Percentiles rank a stretch among this genome's conserved stretches.
Evolutionary conservation across 2,888 invertebrate genomes (phyloP).

Genomic region (Eupithecia subumbrata): DNA sequence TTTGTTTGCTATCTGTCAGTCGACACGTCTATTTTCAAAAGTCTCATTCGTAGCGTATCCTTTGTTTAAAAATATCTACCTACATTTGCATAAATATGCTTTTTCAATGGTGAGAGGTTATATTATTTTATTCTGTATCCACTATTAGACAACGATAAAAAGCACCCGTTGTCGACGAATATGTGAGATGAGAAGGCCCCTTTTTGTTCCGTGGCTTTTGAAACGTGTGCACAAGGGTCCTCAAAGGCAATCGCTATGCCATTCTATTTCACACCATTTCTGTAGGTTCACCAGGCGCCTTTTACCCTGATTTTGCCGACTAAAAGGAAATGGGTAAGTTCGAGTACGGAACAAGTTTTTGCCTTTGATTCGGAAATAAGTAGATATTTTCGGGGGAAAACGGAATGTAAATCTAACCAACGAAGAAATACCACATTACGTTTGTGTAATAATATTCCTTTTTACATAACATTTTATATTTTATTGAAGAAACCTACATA

Average conservation of each 20-base stretch:
- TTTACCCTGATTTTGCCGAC: conserved; percentile 50
- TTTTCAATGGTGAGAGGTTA: neutral
- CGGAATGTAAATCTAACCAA: conserved; percentile 16
- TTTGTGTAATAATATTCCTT: neutral
- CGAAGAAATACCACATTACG: neutral
- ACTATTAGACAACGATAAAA: conserved; percentile 38
- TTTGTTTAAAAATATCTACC: neutral
- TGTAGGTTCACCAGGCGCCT: conserved; percentile 46
- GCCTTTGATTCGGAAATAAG: conserved; percentile 46
- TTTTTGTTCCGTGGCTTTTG: conserved; percentile 51
- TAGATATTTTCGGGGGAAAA: conserved; percentile 36
- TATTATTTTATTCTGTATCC: conserved; percentile 21
- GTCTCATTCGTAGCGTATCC: neutral
- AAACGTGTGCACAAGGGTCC: conserved; percentile 50
- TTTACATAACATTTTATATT: neutral
- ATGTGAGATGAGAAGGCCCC: conserved; percentile 46
- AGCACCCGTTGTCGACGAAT: conserved; percentile 41
- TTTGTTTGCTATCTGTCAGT: neutral
- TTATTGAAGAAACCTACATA: too few species aligned
- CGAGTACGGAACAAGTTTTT: conserved; percentile 39
- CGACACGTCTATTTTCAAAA: neutral
- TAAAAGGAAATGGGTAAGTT: conserved; percentile 45
- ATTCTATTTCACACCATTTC: conserved; percentile 49
- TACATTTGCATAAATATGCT: neutral
- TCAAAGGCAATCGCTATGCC: conserved; percentile 51